These are phyloP conservation scores for Dufourea novaeangliae DNA, from an alignment of 1,140 invertebrate species.

Conservation along the genomic window DNA sequence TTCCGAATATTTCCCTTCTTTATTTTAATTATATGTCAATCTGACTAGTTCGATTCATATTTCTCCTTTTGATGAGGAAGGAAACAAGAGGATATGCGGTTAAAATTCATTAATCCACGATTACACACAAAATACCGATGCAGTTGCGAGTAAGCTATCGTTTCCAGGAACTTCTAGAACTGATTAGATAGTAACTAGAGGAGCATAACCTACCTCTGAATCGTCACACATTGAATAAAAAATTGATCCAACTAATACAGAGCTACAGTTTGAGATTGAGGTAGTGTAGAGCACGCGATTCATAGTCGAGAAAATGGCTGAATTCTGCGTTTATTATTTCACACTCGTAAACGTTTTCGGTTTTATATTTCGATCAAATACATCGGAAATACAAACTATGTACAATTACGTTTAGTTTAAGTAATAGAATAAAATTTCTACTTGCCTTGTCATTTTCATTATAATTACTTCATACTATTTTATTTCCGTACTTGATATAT, in stretches of 20 bases:
- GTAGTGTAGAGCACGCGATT: not conserved
- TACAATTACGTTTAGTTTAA: no score
- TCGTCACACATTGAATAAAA: not conserved
- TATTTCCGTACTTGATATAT: not conserved
- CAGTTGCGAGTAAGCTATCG: not conserved
- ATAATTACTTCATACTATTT: not conserved
- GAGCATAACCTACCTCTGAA: not conserved
- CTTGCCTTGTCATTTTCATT: not conserved
- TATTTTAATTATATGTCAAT: no score
- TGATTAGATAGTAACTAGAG: conserved; percentile 33
- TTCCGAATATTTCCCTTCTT: no score
- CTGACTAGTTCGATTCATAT: no score
- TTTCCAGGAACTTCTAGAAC: not conserved
- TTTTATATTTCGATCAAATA: not conserved
- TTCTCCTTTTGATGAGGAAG: no score
- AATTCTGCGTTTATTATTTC: not conserved
- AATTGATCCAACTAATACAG: not conserved
- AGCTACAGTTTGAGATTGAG: not conserved
- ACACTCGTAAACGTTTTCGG: not conserved
- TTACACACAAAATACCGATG: conserved; percentile 5
- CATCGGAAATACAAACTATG: no score
- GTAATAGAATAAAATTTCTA: not conserved
- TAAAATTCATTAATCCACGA: conserved; percentile 3
- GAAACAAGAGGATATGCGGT: not conserved
- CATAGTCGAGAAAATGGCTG: not conserved